Evolutionary conservation across 2,797 vertebrate genomes (phyloP).

Genomic region (Clarias pachynema): DNA sequence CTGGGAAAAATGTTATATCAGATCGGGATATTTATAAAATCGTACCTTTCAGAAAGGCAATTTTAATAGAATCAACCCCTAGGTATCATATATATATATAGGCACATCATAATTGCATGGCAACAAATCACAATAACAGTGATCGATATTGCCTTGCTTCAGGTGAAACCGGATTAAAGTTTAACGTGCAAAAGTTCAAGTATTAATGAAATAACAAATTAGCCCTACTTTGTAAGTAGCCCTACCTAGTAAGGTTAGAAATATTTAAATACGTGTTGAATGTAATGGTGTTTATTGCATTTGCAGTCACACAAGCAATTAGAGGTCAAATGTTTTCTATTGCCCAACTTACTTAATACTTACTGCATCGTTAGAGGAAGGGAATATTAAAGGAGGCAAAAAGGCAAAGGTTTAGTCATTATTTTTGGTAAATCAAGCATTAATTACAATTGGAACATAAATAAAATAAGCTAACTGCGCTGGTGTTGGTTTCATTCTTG

Average conservation of each 20-base stretch:
- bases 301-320: neutral
- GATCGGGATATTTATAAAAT: too few relatives aligned
- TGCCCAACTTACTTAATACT: too few relatives aligned
- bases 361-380: neutral
- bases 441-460: neutral
- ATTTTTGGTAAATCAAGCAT: neutral
- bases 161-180: neutral
- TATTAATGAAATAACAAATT: neutral
- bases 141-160: neutral
- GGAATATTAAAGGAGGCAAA: neutral
- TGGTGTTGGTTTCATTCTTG: neutral
- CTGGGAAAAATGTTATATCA: too few relatives aligned
- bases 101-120: neutral
- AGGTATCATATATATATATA: neutral
- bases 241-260: neutral
- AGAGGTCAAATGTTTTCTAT: neutral
- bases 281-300: neutral
- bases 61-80: too few relatives aligned
- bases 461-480: neutral
- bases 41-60: too few relatives aligned
- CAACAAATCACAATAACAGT: neutral
- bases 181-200: neutral
- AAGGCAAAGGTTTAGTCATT: neutral
- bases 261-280: neutral
- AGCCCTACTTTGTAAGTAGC: too few relatives aligned